Evolutionary conservation across 2,113 vertebrate genomes (phyloP), one percentile per base, ranked within the genome.

Genomic region (Mugil cephalus): DNA sequence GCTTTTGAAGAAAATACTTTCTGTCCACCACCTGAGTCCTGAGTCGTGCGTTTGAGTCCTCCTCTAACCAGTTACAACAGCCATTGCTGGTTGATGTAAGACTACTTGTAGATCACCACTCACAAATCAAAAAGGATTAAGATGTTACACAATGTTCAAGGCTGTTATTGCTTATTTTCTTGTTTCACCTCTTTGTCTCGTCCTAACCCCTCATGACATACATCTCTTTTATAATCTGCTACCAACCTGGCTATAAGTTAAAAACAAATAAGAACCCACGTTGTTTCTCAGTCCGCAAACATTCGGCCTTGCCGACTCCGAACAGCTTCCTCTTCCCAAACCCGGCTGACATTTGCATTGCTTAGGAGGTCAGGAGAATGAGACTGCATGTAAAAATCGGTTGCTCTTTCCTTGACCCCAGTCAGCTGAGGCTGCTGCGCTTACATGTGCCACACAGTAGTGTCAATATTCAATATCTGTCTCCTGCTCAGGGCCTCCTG

Each of bases 341-440:
- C 43, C 9, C 12, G 3, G 30, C 24, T 42, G 19, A 77, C 62
- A 65, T 55, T 80, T 86, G 42, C 77, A 69, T 30, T 48, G 13
- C 42, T 24, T 24, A 21, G 47, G 38, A 39, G 47, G 45, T 10
- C 8, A 47, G 19, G 38, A 62, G 56, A 75, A 80, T 62, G 24
- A 60, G 51, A 24, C 10, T 6, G 10, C 39, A 30, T 76, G 66
- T 56, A 46, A 62, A 84, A 85, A 73, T 51, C 58, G 17, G 38
- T 51, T 73, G 63, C 50, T 79, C 55, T 64, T 78, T 74, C 46
- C 8, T 55, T 85, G 82, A 90, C 84, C 86, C 21, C 68, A 6
- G 52, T 80, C 80, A 80, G 63, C 58, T 63, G 51, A 62, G 60
- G 54, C 80, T 68, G 64, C 74, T 61, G 42, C 4, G 58, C 39